These are phyloP conservation scores for Drosophila mayri DNA, from an alignment of 1,140 invertebrate species.

Conservation along the genomic window DNA sequence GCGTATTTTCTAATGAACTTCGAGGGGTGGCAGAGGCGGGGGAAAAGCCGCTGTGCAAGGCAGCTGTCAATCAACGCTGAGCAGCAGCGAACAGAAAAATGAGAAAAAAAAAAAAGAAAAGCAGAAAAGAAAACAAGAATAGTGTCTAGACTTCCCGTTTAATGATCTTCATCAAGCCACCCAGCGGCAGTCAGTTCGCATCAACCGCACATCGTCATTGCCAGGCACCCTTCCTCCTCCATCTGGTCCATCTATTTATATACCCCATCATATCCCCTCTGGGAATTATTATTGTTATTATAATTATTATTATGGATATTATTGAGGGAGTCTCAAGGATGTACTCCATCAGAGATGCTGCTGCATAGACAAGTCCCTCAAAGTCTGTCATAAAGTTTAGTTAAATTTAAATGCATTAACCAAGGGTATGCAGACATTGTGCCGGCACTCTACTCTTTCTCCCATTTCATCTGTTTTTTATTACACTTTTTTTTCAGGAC, in stretches of 20 bases:
- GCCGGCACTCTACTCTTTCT: neutral
- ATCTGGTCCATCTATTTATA: conserved; percentile 14
- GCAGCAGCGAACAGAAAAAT: neutral
- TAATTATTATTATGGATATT: conserved; percentile 6
- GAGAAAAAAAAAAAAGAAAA: neutral
- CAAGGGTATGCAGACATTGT: conserved; percentile 3
- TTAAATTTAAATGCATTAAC: conserved; percentile 1
- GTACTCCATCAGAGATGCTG: neutral
- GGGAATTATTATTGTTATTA: conserved; percentile 9
- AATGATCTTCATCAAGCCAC: conserved; percentile 24
- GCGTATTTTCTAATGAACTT: conserved; percentile 13
- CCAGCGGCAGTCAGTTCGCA: conserved; percentile 14
- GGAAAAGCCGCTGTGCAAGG: neutral
- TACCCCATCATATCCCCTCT: neutral
- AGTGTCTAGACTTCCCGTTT: conserved; percentile 22
- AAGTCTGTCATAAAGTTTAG: neutral
- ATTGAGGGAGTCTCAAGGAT: neutral
- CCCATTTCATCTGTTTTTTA: conserved; percentile 16
- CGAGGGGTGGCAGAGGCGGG: neutral
- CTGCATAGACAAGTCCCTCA: neutral
- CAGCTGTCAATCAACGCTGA: conserved; percentile 19
- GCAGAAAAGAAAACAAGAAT: conserved; percentile 5
- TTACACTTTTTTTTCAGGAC: neutral
- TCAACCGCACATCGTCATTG: conserved; percentile 12
- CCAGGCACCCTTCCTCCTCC: neutral